Evolutionary conservation across 2,797 vertebrate genomes (phyloP).

Genomic region (Sardinella longiceps): DNA sequence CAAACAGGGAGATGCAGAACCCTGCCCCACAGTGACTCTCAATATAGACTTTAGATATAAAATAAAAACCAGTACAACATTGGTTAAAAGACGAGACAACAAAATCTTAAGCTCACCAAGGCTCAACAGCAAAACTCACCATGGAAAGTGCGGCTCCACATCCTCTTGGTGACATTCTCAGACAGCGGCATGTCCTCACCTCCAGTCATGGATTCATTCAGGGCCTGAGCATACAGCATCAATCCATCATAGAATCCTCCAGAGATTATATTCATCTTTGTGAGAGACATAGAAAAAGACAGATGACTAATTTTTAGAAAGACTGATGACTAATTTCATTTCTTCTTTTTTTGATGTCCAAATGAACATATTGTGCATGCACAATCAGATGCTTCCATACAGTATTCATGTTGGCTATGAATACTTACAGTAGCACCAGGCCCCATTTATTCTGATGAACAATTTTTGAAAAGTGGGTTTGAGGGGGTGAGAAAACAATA

Average conservation of each 20-base stretch:
- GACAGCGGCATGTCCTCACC: slow-evolving; percentile 64
- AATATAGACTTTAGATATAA: not conserved
- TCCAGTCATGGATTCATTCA: slow-evolving; percentile 78
- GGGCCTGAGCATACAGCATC: slow-evolving; percentile 84
- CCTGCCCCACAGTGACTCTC: not conserved
- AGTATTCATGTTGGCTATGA: not conserved
- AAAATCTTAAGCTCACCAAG: too few relatives aligned
- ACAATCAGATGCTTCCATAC: too few relatives aligned
- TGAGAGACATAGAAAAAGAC: slow-evolving; percentile 16
- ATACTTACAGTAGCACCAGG: not conserved
- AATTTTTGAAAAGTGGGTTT: not conserved
- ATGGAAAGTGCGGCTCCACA: slow-evolving; percentile 89
- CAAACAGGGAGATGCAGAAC: not conserved
- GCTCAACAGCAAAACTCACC: slow-evolving; percentile 66
- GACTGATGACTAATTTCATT: too few relatives aligned
- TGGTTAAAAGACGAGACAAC: too few relatives aligned
- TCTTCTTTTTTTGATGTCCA: too few relatives aligned
- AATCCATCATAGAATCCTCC: slow-evolving; percentile 89
- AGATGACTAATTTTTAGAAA: too few relatives aligned
- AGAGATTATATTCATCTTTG: slow-evolving; percentile 88
- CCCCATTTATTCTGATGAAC: not conserved
- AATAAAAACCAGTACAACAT: too few relatives aligned
- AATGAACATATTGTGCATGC: too few relatives aligned
- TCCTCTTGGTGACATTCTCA: slow-evolving; percentile 74
- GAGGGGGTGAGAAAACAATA: not conserved